Conservation (phyloP, 2,888 invertebrate genomes). For the Amiota minor region DNA sequence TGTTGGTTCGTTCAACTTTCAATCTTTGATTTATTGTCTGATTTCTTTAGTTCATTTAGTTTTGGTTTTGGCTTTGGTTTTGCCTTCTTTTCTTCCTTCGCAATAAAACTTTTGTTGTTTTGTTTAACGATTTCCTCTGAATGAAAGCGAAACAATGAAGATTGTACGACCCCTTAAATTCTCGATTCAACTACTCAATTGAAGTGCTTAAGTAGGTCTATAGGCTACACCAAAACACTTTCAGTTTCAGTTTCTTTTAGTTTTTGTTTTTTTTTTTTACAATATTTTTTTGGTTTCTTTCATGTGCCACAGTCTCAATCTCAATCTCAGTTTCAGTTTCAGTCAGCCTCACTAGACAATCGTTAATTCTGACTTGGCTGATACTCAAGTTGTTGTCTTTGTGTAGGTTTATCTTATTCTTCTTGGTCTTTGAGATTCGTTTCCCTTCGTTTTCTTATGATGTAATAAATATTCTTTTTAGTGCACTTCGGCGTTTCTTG, state of each 20-base stretch:
- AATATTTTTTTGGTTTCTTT: no score
- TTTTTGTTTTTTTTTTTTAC: background rate
- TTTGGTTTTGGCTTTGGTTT: conserved; percentile 31
- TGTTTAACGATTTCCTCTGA: conserved; percentile 47
- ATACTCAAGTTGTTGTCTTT: background rate
- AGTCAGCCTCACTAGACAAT: background rate
- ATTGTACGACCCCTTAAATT: conserved; percentile 38
- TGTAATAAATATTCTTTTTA: conserved; percentile 57
- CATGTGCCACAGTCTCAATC: background rate
- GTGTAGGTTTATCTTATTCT: conserved; percentile 16
- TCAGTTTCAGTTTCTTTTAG: conserved; percentile 48
- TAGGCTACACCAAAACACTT: conserved; percentile 63
- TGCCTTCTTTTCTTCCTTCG: conserved; percentile 39
- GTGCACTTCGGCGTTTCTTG: background rate
- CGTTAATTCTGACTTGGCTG: background rate
- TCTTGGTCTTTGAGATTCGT: conserved; percentile 31
- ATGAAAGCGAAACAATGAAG: conserved; percentile 68
- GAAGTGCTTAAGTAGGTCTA: conserved; percentile 60
- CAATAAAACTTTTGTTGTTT: conserved; percentile 29
- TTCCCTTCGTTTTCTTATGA: conserved; percentile 53
- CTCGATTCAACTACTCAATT: conserved; percentile 1
- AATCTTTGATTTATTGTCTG: conserved; percentile 63
- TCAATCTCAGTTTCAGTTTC: background rate
- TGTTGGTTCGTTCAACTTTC: conserved; percentile 61
- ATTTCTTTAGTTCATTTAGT: conserved; percentile 41